A percentile compares a stretch with the other conserved stretches of the same genome.
These are phyloP conservation scores for Drosophila macrospina DNA, from an alignment of 2,888 invertebrate genomes.

Conservation along the genomic window DNA sequence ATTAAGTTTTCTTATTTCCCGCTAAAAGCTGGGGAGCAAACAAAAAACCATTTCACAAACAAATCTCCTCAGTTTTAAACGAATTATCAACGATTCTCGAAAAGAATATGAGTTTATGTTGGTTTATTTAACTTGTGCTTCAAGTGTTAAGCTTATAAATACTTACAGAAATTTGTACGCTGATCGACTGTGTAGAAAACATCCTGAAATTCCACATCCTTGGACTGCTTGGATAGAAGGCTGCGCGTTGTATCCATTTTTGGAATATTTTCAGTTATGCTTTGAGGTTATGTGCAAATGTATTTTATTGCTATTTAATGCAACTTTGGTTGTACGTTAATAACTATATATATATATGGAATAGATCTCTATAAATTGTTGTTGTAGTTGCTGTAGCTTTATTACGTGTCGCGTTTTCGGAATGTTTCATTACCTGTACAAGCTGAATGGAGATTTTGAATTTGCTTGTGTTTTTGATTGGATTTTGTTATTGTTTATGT, in stretches of 20 bases:
- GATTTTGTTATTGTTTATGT: constrained; percentile 14
- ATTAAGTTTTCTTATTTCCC: too few species aligned
- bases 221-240: constrained; percentile 69
- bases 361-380: constrained; percentile 15
- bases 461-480: constrained; percentile 6
- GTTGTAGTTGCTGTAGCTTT: constrained; percentile 15
- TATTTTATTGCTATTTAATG: constrained; percentile 40
- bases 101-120: neutral
- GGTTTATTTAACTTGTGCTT: neutral
- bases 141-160: neutral
- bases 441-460: constrained; percentile 32
- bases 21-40: too few species aligned
- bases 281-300: constrained; percentile 4
- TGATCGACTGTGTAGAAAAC: constrained; percentile 83
- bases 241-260: constrained; percentile 65
- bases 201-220: constrained; percentile 85
- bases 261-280: neutral
- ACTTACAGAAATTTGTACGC: constrained; percentile 83
- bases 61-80: neutral
- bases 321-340: constrained; percentile 20
- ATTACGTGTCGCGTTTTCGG: constrained; percentile 68
- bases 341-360: constrained; percentile 9
- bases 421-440: constrained; percentile 69
- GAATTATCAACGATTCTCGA: neutral
- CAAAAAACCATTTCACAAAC: neutral